phyloP scores from a whole-genome alignment of 2,797 vertebrate genomes.

The Merluccius polli region DNA sequence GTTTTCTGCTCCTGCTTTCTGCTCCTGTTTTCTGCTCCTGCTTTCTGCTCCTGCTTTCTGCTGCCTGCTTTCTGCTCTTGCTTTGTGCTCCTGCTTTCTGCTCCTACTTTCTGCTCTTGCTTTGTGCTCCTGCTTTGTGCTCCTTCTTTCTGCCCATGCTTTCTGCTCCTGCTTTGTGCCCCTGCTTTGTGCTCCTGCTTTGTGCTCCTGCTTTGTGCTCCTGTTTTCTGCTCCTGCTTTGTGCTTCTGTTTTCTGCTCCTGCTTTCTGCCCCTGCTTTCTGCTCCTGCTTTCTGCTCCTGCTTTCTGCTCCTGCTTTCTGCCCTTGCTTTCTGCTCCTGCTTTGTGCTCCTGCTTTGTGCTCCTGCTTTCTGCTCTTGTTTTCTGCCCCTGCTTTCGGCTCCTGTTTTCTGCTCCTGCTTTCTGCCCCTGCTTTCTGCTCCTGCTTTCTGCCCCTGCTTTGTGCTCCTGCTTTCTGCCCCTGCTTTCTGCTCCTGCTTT shows the following conservation, averaged over 20 bases:
- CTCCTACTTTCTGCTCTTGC: slow-evolving; percentile 22
- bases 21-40: slow-evolving; percentile 27
- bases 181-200: slow-evolving; percentile 21
- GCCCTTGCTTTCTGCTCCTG: slow-evolving; percentile 3
- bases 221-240: slow-evolving; percentile 20
- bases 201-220: slow-evolving; percentile 18
- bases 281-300: too few species aligned
- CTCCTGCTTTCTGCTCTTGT: slow-evolving; percentile 4
- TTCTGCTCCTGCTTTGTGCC: slow-evolving; percentile 18
- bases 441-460: slow-evolving; percentile 6
- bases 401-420: slow-evolving; percentile 29
- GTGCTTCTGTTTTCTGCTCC: slow-evolving; percentile 1
- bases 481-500: slow-evolving; percentile 27
- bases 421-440: slow-evolving; percentile 7
- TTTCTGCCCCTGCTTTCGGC: too few species aligned
- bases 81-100: too few species aligned
- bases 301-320: slow-evolving; percentile 9
- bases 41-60: slow-evolving; percentile 7
- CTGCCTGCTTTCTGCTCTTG: too few species aligned
- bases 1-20: too few species aligned
- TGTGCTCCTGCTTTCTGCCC: slow-evolving; percentile 6
- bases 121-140: slow-evolving; percentile 13
- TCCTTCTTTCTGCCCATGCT: slow-evolving; percentile 6
- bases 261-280: slow-evolving; percentile 17
- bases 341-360: slow-evolving; percentile 28